Conservation (phyloP, 2,888 invertebrate genomes). For the Limenitis camilla region DNA sequence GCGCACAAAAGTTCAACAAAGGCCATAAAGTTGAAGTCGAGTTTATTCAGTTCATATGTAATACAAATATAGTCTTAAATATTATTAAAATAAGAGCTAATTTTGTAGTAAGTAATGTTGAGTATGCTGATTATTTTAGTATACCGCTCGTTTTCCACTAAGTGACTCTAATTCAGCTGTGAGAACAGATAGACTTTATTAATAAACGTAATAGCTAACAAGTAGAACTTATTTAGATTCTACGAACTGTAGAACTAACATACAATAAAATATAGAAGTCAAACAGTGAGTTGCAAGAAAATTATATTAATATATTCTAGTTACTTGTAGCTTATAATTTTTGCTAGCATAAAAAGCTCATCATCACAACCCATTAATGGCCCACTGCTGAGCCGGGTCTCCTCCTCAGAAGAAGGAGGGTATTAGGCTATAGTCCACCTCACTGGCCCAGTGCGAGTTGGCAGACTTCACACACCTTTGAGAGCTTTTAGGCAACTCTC, state of each 20-base stretch:
- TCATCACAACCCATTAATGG: too few species aligned
- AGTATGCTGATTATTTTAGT: slow-evolving; percentile 11
- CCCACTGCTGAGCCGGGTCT: too few species aligned
- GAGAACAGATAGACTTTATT: slow-evolving; percentile 12
- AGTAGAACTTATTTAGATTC: neutral
- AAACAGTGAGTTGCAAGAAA: neutral
- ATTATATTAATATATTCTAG: neutral
- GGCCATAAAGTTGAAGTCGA: slow-evolving; percentile 11
- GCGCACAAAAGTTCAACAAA: slow-evolving; percentile 11
- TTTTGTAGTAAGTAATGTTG: neutral
- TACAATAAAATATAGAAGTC: too few species aligned
- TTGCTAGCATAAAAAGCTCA: too few species aligned
- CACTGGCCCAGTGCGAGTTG: too few species aligned
- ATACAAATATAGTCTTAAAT: too few species aligned
- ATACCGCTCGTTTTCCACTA: slow-evolving; percentile 20
- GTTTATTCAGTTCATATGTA: neutral
- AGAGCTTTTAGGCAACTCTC: too few species aligned
- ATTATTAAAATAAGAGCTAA: too few species aligned
- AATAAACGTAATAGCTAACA: neutral
- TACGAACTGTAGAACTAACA: too few species aligned
- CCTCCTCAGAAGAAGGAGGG: too few species aligned
- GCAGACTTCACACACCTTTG: too few species aligned
- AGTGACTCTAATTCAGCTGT: slow-evolving; percentile 21
- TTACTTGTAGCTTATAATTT: neutral
- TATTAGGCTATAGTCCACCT: too few species aligned